A percentile compares a stretch with the other conserved stretches of the same genome.
Conservation (phyloP, 2,888 invertebrate genomes). For the Cecidostiba fungosa region DNA sequence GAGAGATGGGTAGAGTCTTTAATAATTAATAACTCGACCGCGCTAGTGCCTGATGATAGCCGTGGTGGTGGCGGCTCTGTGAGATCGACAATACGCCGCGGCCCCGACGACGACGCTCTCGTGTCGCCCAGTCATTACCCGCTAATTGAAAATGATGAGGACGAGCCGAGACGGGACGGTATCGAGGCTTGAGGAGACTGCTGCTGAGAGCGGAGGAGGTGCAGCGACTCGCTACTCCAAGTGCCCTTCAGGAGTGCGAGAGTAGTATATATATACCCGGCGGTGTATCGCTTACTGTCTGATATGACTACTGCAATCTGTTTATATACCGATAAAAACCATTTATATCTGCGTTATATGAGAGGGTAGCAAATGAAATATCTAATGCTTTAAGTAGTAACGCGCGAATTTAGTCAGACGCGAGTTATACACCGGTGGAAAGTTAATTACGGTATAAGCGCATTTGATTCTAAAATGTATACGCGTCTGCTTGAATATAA, state of each 20-base stretch:
- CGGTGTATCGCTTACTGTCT: not conserved
- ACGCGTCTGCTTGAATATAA: not conserved
- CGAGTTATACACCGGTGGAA: not conserved
- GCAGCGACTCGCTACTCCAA: not conserved
- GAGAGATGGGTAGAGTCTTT: constrained; percentile 62
- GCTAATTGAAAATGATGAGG: constrained; percentile 78
- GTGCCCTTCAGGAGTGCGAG: not conserved
- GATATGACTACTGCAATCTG: not conserved
- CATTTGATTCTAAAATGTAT: not conserved
- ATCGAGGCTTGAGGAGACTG: constrained; percentile 7
- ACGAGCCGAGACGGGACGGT: constrained; percentile 63
- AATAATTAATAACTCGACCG: constrained; percentile 75
- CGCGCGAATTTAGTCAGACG: not conserved
- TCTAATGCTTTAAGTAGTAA: not conserved
- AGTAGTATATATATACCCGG: not conserved
- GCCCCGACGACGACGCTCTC: constrained; percentile 60
- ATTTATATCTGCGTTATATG: not conserved
- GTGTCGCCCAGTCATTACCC: constrained; percentile 74
- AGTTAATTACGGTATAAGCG: not conserved
- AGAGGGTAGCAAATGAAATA: not conserved
- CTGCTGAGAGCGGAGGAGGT: not conserved
- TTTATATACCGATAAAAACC: not conserved
- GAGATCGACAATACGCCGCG: not conserved
- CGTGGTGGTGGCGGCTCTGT: not conserved
- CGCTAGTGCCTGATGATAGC: constrained; percentile 31